A percentile compares a stretch with the other conserved stretches of the same genome.
These are phyloP conservation scores for Protonibea diacanthus DNA, from an alignment of 2,797 vertebrate genomes.

Conservation along the genomic window DNA sequence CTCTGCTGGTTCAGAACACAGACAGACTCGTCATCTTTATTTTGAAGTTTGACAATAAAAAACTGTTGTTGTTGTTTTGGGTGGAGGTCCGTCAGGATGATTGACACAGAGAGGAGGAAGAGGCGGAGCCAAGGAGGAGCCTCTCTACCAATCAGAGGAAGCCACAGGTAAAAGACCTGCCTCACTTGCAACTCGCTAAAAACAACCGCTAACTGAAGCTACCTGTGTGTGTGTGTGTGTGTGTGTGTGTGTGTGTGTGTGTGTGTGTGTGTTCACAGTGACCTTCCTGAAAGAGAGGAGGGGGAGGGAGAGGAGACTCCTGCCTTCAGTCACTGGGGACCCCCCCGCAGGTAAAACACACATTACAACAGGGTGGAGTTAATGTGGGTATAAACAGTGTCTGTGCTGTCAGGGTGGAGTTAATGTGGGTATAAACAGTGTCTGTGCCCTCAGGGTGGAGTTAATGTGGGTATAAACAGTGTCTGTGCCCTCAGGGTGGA, in stretches of 20 bases:
- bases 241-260: constrained; percentile 20
- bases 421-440: no score
- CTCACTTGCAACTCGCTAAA: not conserved
- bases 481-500: no score
- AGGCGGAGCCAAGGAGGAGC: constrained; percentile 70
- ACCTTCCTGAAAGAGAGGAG: constrained; percentile 92
- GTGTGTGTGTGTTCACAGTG: constrained; percentile 61
- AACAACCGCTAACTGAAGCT: not conserved
- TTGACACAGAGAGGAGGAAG: constrained; percentile 66
- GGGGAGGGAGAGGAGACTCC: constrained; percentile 98
- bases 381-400: no score
- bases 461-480: no score
- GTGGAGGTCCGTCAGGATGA: constrained; percentile 68
- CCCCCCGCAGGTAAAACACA: constrained; percentile 87
- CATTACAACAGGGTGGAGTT: not conserved
- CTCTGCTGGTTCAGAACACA: not conserved
- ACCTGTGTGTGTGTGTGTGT: constrained; percentile 14
- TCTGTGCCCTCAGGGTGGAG: no score
- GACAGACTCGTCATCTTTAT: not conserved
- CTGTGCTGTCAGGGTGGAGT: no score
- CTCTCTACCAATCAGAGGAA: constrained; percentile 61
- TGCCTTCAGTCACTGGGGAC: constrained; percentile 95
- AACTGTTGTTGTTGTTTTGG: not conserved
- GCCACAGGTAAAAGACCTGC: constrained; percentile 60
- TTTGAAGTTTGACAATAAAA: not conserved